A percentile compares a stretch with the other conserved stretches of the same genome.
Conservation (phyloP, 1,140 invertebrate genomes). For the Planococcus citri region DNA sequence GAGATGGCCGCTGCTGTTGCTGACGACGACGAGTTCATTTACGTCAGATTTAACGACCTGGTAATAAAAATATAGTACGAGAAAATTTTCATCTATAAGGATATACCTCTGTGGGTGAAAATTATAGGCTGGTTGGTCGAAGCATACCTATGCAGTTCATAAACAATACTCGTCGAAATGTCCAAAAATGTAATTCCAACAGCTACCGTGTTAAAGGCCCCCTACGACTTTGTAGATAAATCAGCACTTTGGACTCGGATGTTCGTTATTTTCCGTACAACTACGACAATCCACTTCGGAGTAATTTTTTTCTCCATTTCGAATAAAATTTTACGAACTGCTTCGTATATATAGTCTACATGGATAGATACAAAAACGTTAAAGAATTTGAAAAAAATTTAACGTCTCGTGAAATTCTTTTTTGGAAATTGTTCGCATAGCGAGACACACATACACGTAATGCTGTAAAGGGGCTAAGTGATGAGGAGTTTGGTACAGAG, state of each 20-base stretch:
- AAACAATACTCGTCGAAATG: neutral
- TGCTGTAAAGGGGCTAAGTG: too few relatives aligned
- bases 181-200: neutral
- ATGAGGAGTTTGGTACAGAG: too few relatives aligned
- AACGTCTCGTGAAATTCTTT: conserved; percentile 2
- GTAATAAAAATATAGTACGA: neutral
- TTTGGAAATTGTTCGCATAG: neutral
- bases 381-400: conserved; percentile 1
- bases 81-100: neutral
- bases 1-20: neutral
- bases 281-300: neutral
- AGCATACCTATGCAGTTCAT: too few relatives aligned
- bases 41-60: neutral
- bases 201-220: neutral
- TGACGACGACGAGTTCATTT: neutral
- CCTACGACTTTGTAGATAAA: too few relatives aligned
- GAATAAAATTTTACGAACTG: conserved; percentile 3
- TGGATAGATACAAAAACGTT: too few relatives aligned
- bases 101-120: too few relatives aligned
- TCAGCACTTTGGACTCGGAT: too few relatives aligned
- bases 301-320: neutral
- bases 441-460: too few relatives aligned
- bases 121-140: too few relatives aligned
- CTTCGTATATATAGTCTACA: neutral
- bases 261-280: too few relatives aligned